These are phyloP conservation scores for Struthio camelus DNA, from an alignment of 2,113 vertebrate species.

Conservation along the genomic window DNA sequence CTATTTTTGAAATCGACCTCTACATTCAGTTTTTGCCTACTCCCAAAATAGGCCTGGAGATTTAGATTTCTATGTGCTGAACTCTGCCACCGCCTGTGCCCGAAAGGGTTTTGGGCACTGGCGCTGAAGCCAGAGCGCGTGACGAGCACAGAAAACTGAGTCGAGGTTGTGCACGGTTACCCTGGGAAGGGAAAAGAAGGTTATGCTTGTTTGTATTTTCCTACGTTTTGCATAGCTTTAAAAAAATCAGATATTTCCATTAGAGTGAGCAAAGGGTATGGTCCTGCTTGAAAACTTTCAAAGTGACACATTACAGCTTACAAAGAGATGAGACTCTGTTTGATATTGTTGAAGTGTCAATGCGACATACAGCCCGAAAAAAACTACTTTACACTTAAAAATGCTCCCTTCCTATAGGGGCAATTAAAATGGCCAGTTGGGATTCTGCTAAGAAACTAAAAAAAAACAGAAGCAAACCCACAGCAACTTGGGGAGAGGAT, in stretches of 20 bases:
- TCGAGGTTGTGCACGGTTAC: not conserved
- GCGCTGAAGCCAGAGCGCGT: not conserved
- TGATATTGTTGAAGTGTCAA: not conserved
- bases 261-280: not conserved
- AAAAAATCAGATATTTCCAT: not conserved
- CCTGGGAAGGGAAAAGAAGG: not conserved
- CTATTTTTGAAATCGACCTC: not conserved
- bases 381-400: not conserved
- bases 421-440: not conserved
- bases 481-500: accelerated
- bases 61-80: not conserved
- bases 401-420: not conserved
- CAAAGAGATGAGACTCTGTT: not conserved
- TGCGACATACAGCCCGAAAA: not conserved
- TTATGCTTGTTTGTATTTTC: not conserved
- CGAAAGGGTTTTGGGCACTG: not conserved
- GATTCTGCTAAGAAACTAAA: not conserved
- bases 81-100: not conserved
- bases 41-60: not conserved
- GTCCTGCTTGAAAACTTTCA: not conserved
- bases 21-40: not conserved
- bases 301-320: not conserved
- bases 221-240: not conserved
- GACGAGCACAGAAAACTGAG: not conserved
- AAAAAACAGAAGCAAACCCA: not conserved